Evolutionary conservation across 92 coral and sea anemone species (phyloP).

Genomic region (Epizoanthus rinbou): DNA sequence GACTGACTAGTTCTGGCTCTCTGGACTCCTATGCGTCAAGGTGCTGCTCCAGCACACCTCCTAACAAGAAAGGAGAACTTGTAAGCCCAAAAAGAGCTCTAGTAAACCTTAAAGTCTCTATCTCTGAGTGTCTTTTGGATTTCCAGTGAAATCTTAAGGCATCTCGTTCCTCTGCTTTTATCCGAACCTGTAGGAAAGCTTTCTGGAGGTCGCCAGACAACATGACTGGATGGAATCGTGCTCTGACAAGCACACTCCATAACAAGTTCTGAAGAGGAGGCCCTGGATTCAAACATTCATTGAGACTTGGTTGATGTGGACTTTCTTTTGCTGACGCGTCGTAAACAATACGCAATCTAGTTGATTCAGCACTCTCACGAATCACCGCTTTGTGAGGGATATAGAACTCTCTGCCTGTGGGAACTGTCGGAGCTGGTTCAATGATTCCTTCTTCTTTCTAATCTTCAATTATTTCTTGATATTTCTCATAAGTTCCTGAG

Average conservation of each 20-base stretch:
- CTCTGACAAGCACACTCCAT: constrained; percentile 8
- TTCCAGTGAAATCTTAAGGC: constrained; percentile 40
- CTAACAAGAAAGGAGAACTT: constrained; percentile 35
- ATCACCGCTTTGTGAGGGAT: constrained; percentile 9
- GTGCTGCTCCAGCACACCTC: constrained; percentile 43
- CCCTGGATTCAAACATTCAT: neutral
- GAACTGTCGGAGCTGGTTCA: neutral
- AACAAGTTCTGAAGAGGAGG: constrained; percentile 14
- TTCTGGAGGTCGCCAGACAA: neutral
- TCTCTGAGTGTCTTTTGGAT: constrained; percentile 7
- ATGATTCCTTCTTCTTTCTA: constrained; percentile 20
- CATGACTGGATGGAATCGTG: neutral
- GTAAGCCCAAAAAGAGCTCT: constrained; percentile 36
- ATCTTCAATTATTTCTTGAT: constrained; percentile 11
- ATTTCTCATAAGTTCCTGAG: neutral
- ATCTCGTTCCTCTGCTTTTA: neutral
- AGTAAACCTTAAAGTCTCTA: constrained; percentile 36
- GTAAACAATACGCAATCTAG: neutral
- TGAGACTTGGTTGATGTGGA: neutral
- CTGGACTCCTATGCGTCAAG: constrained; percentile 12
- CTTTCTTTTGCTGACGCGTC: constrained; percentile 14
- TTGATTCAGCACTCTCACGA: constrained; percentile 15
- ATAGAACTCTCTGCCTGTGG: constrained; percentile 16
- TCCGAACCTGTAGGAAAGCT: constrained; percentile 3
- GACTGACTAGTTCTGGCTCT: constrained; percentile 12